These are phyloP conservation scores for Drosophila nannoptera DNA, from an alignment of 1,140 invertebrate genomes.

Conservation along the genomic window DNA sequence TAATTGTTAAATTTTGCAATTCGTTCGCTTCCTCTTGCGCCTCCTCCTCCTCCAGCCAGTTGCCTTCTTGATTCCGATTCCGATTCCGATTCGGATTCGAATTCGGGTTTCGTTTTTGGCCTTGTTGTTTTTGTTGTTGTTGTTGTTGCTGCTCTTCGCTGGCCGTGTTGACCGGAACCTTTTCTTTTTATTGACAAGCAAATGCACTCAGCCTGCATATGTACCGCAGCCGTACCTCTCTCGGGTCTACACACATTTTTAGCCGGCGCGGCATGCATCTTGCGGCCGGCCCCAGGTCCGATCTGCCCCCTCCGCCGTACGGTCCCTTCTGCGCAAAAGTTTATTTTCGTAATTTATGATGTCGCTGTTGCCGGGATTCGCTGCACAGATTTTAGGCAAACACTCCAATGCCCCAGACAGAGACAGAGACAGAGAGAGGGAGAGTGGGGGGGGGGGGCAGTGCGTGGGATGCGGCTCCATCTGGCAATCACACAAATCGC, in stretches of 20 bases:
- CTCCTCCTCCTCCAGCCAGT: too few relatives aligned
- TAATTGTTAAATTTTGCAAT: constrained; percentile 9
- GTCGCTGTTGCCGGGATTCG: constrained; percentile 53
- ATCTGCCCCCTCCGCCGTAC: background rate
- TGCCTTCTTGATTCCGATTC: too few relatives aligned
- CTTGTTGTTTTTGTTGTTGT: background rate
- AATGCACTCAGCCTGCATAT: constrained; percentile 75
- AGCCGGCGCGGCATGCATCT: constrained; percentile 34
- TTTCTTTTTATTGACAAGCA: constrained; percentile 73
- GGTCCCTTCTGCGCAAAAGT: constrained; percentile 62
- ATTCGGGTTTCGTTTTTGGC: too few relatives aligned
- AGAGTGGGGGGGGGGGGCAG: background rate
- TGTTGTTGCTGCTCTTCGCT: too few relatives aligned
- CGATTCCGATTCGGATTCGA: too few relatives aligned
- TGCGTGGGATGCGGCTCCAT: constrained; percentile 32
- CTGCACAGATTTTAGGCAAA: constrained; percentile 62
- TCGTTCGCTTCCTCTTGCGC: background rate
- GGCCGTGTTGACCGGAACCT: constrained; percentile 50
- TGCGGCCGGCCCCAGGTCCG: background rate
- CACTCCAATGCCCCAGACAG: too few relatives aligned
- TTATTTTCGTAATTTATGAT: constrained; percentile 77
- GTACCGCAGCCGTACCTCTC: constrained; percentile 34
- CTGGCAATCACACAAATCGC: constrained; percentile 59
- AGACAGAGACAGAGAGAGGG: too few relatives aligned
- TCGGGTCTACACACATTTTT: constrained; percentile 41